Percentiles rank a stretch among this genome's conserved stretches.
These are phyloP conservation scores for Dione juno DNA, from an alignment of 2,888 invertebrate genomes.

Conservation along the genomic window DNA sequence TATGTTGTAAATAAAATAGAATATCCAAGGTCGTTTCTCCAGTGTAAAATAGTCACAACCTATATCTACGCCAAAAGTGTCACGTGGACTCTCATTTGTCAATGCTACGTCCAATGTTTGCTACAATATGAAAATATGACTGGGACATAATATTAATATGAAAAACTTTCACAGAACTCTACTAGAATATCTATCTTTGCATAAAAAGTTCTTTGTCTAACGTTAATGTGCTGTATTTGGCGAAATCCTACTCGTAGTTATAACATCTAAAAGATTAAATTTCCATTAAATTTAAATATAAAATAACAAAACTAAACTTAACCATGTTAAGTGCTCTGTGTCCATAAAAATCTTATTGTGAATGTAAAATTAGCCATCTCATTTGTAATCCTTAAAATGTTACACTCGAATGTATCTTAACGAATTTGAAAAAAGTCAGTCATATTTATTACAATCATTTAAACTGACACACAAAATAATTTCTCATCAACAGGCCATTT, in stretches of 20 bases:
- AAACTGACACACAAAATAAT: not conserved
- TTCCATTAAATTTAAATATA: not conserved
- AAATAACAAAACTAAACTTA: not conserved
- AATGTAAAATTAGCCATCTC: not conserved
- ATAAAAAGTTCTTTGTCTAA: too few relatives aligned
- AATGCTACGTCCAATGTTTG: constrained; percentile 34
- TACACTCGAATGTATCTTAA: not conserved
- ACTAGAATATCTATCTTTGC: not conserved
- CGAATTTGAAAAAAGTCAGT: not conserved
- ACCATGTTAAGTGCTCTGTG: not conserved
- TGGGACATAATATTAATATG: constrained; percentile 27
- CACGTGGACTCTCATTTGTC: constrained; percentile 39
- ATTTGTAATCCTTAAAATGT: not conserved
- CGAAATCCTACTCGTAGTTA: too few relatives aligned
- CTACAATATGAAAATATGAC: constrained; percentile 31
- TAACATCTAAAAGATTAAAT: too few relatives aligned
- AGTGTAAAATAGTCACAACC: constrained; percentile 35
- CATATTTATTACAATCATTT: not conserved
- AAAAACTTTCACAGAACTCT: constrained; percentile 5
- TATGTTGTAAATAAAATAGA: constrained; percentile 35
- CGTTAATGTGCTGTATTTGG: too few relatives aligned
- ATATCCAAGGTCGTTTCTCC: constrained; percentile 40
- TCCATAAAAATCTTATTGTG: not conserved
- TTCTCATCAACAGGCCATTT: not conserved
- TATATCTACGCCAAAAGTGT: constrained; percentile 41